Conservation (phyloP, 2,888 invertebrate genomes). For the Druceiella hillmani region DNA sequence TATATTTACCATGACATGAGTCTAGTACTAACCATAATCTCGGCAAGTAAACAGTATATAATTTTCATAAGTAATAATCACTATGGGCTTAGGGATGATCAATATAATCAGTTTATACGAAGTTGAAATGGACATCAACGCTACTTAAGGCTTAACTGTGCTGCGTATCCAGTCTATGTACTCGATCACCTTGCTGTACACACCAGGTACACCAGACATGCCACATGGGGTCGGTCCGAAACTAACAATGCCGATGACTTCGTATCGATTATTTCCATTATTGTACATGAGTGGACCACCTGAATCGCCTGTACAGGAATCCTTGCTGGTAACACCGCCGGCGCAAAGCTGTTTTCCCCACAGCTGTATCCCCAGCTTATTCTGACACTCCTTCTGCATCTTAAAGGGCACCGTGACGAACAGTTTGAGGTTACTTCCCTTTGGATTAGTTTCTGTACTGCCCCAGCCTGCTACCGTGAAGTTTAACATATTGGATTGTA, state of each 20-base stretch:
- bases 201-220: conserved; percentile 53
- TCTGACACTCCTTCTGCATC: conserved; percentile 8
- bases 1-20: too few species aligned
- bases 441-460: conserved; percentile 33
- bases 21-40: too few species aligned
- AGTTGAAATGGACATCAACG: too few species aligned
- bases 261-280: conserved; percentile 28
- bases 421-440: conserved; percentile 28
- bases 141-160: conserved; percentile 32
- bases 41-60: too few species aligned
- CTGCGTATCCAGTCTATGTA: conserved; percentile 55
- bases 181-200: conserved; percentile 55
- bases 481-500: conserved; percentile 26
- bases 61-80: too few species aligned
- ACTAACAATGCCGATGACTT: conserved; percentile 53
- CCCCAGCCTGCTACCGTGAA: conserved; percentile 50
- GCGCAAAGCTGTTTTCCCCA: conserved; percentile 48
- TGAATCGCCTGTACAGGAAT: conserved; percentile 59
- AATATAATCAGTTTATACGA: too few species aligned
- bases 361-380: too few species aligned
- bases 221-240: conserved; percentile 60
- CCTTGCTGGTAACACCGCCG: conserved; percentile 51
- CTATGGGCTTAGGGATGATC: too few species aligned
- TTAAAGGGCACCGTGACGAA: conserved; percentile 29
- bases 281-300: conserved; percentile 58